These are phyloP conservation scores for Zeuzera pyrina DNA, from an alignment of 2,888 invertebrate species.

Conservation along the genomic window DNA sequence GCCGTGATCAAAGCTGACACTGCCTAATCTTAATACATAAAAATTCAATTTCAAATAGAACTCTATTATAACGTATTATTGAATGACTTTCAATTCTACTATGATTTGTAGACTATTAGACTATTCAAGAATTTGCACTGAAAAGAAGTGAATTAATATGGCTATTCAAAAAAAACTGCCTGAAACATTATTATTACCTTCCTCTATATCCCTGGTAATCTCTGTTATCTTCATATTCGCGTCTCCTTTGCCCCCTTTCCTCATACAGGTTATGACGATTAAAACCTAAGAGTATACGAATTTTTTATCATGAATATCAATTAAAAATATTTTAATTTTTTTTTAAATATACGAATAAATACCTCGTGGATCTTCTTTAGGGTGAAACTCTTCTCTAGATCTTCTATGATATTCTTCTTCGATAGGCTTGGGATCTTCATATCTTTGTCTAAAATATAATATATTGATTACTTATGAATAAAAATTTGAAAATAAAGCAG, in stretches of 20 bases:
- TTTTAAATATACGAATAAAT: too few relatives aligned
- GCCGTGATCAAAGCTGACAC: too few relatives aligned
- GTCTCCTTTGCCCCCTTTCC: constrained; percentile 39
- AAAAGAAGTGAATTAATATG: background rate
- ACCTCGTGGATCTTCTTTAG: constrained; percentile 50
- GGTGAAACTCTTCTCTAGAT: constrained; percentile 40
- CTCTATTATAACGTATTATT: too few relatives aligned
- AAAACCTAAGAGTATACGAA: constrained; percentile 27
- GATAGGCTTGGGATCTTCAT: constrained; percentile 35
- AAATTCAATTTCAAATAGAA: too few relatives aligned
- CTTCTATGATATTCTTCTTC: constrained; percentile 43
- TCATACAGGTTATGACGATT: constrained; percentile 52
- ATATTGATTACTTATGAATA: too few relatives aligned
- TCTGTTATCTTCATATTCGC: constrained; percentile 38
- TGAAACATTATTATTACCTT: too few relatives aligned
- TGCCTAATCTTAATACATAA: too few relatives aligned
- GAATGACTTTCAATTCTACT: too few relatives aligned
- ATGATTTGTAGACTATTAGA: too few relatives aligned
- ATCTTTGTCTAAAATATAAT: constrained; percentile 39
- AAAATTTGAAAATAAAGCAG: too few relatives aligned
- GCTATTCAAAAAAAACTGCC: too few relatives aligned
- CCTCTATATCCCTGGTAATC: constrained; percentile 33
- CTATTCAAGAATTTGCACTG: background rate
- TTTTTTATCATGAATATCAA: constrained; percentile 4
- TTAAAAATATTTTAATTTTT: constrained; percentile 1